Evolutionary conservation across 1,140 invertebrate genomes (phyloP), one percentile per base, ranked within the genome.

Genomic region (Musca domestica): DNA sequence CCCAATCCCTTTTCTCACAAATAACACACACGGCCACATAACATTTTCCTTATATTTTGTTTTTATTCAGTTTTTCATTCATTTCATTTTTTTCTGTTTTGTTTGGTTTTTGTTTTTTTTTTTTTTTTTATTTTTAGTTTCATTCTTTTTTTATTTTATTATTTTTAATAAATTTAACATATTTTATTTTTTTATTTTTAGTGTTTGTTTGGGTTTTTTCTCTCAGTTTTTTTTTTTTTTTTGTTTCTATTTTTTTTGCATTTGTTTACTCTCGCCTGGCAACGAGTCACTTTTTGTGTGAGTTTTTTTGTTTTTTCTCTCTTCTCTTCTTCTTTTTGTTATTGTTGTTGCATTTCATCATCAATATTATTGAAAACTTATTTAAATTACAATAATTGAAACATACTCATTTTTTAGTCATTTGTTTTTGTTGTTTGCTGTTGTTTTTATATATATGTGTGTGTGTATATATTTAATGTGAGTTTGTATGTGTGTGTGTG

Each of bases 361-460:
- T 56, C 52, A 56, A 56, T 56, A 56, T 56, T 56, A 25, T 56
- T 56, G 52, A 25, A 56, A 56, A 56, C 52, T 56, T 56, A 56
- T 56, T 56, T 56, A 56, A 56, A 56, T 56, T 56, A 56, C 52
- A 56, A 56, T 56, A 56, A 56, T 61, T 61, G 56, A 61, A 61
- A 61, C 56, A 61, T 61, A 61, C 56, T 61, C 56, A 30, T 61
- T 56, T 25, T 56, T 61, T 61, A 17, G 27, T 61, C 34, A 34
- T 61, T 17, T 19, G 34, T 2, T 41, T 5, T 41, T 41, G 4
- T 41, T 41, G 4, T 41, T 7, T 41, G 4, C 12, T 5, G 4
- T 5, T 41, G 4, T 41, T 41, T 5, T 41, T 30, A 30, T 30
- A 9, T 30, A 30, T 30, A 9, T 30, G 27, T 30, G 27, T 30